Evolutionary conservation across 2,797 vertebrate genomes (phyloP), one percentile per base, ranked within the genome.

Genomic region (Phataginus tetradactyla): DNA sequence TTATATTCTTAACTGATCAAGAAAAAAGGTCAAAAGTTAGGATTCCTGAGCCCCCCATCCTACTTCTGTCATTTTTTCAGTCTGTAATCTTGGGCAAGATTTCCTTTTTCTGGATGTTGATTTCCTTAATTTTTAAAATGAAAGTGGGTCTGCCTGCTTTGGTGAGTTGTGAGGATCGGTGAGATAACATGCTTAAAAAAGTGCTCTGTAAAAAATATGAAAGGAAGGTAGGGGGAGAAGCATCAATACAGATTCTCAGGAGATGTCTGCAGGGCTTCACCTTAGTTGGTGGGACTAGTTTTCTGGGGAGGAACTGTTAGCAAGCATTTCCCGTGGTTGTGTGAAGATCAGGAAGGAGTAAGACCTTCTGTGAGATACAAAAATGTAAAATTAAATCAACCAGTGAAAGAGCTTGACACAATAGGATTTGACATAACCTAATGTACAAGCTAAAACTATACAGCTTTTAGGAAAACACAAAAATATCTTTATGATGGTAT

Each of bases 31-130:
- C 57, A 71, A 61, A 92, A 87, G 15, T 83, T 81, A 86, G 17
- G 15, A 57, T 90, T 78, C 63, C 89, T 89, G 59, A 79, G 34
- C 51, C 10, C 45, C 34, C 32, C 23, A 34, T 75, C 32, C 64
- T 91, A 83, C 86, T 69, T 57, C 32, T 93, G 34, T 90, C 66
- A 66, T 75, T 92, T 92, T 64, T 66, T 91, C 63, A 66, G 27
- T 78, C 13, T 55, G 29, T 72, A 12, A 42, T 93, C 66, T 64
- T 88, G 49, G 53, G 27, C 74, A 93, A 95, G 15, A 68, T 80
- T 96, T 90, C n/a, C 53, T 49, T 88, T 95, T 87, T 63, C 57
- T 85, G 17, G 45, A 17, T 79, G 4, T 69, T 17, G 7, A 27
- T 88, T 86, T 77, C 51, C 71, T 75, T n/a, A 32, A 51, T 75